phyloP scores from a whole-genome alignment of 1,140 invertebrate species.

The Aricia agestis region DNA sequence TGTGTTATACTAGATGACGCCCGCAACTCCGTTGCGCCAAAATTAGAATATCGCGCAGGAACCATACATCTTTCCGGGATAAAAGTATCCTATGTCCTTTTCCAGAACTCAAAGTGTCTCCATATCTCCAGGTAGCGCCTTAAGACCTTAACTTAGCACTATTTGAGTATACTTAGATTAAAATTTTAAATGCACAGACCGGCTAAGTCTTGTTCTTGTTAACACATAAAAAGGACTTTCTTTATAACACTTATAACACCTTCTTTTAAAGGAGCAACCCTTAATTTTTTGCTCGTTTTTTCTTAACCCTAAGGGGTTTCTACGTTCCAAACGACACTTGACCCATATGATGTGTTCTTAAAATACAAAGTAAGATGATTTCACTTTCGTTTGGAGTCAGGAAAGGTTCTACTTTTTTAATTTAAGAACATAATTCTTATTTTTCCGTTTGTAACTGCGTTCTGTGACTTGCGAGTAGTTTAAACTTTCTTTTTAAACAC shows the following conservation, averaged over 20 bases:
- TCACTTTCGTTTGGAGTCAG: background rate
- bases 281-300: background rate
- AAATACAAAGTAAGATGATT: constrained; percentile 5
- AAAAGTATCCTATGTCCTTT: too few relatives aligned
- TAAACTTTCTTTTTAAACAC: background rate
- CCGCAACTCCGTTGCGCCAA: too few relatives aligned
- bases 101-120: too few relatives aligned
- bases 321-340: background rate
- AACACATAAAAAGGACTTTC: background rate
- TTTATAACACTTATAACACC: background rate
- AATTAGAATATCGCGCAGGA: too few relatives aligned
- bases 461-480: background rate
- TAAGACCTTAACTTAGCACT: too few relatives aligned
- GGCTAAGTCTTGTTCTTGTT: too few relatives aligned
- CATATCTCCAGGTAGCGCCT: too few relatives aligned
- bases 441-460: background rate
- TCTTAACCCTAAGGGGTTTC: background rate
- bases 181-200: too few relatives aligned
- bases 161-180: too few relatives aligned
- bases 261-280: background rate
- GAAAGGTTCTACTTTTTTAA: background rate
- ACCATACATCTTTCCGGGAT: too few relatives aligned
- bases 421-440: background rate
- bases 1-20: too few relatives aligned
- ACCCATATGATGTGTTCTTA: background rate